Evolutionary conservation across 2,113 vertebrate genomes (phyloP).

Genomic region (Uropsilus gracilis): DNA sequence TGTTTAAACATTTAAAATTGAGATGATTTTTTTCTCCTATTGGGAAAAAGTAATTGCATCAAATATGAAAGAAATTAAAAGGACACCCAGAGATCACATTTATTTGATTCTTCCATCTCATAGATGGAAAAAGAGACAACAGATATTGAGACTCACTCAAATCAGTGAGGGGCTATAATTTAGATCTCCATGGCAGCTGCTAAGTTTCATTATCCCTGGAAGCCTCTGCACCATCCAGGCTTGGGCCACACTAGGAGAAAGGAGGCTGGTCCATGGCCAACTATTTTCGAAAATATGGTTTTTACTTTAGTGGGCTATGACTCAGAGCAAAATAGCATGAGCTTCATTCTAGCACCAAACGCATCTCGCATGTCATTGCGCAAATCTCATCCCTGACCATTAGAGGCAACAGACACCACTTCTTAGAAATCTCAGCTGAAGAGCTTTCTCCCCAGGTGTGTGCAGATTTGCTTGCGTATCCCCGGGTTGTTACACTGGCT

Average conservation of each 20-base stretch:
- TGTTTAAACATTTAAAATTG: too few relatives aligned
- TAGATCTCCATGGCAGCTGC: not conserved
- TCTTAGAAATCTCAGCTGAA: not conserved
- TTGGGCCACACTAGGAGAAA: not conserved
- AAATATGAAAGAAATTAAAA: not conserved
- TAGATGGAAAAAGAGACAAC: not conserved
- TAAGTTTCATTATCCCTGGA: not conserved
- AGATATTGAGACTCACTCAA: not conserved
- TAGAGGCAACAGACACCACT: not conserved
- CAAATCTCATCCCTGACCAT: not conserved
- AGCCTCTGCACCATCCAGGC: not conserved
- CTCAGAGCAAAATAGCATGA: not conserved
- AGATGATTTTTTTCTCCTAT: not conserved
- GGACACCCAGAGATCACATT: not conserved
- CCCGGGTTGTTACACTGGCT: not conserved
- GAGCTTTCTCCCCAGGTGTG: not conserved
- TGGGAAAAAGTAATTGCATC: not conserved
- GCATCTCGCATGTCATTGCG: too few relatives aligned
- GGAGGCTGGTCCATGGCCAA: not conserved
- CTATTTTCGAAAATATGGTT: not conserved
- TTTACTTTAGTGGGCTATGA: not conserved
- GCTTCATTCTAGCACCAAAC: too few relatives aligned
- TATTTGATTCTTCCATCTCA: slow-evolving; percentile 19
- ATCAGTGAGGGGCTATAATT: not conserved
- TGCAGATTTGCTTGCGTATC: not conserved